phyloP scores from a whole-genome alignment of 2,888 invertebrate genomes.

The Sycophila texana region DNA sequence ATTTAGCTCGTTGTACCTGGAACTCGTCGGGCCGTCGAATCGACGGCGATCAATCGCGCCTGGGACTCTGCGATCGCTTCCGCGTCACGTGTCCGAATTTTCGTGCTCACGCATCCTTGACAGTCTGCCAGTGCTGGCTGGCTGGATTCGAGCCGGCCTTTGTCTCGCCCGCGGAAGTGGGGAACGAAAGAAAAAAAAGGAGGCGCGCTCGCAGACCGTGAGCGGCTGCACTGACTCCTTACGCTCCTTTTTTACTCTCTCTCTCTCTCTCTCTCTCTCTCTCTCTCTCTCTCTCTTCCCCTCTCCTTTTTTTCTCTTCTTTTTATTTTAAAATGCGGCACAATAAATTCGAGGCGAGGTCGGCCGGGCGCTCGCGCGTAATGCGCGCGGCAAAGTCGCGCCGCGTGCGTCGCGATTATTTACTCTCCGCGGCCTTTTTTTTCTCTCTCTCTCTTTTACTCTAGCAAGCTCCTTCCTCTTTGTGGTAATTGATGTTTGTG shows the following conservation, averaged over 20 bases:
- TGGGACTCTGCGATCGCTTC: background rate
- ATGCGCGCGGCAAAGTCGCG: conserved; percentile 4
- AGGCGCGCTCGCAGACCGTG: conserved; percentile 41
- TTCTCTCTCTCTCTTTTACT: background rate
- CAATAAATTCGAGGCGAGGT: conserved; percentile 69
- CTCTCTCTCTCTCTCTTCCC: too few relatives aligned
- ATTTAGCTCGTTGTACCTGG: too few relatives aligned
- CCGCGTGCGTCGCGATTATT: conserved; percentile 26
- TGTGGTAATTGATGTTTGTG: conserved; percentile 27
- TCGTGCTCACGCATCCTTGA: conserved; percentile 61
- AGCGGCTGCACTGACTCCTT: conserved; percentile 58
- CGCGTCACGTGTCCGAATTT: conserved; percentile 20
- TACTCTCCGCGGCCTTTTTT: conserved; percentile 2
- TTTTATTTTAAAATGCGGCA: conserved; percentile 26
- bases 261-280: too few relatives aligned
- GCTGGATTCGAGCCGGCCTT: conserved; percentile 60
- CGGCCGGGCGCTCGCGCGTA: conserved; percentile 61
- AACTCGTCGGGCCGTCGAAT: too few relatives aligned
- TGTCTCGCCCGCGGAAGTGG: conserved; percentile 53
- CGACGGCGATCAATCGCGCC: background rate
- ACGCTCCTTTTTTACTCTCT: too few relatives aligned
- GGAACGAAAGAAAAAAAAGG: conserved; percentile 56
- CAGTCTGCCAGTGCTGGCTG: conserved; percentile 52
- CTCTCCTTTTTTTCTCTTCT: too few relatives aligned
- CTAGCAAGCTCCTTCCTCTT: too few relatives aligned